Evolutionary conservation across 2,113 vertebrate genomes (phyloP).

Genomic region (Todiramphus chloris): DNA sequence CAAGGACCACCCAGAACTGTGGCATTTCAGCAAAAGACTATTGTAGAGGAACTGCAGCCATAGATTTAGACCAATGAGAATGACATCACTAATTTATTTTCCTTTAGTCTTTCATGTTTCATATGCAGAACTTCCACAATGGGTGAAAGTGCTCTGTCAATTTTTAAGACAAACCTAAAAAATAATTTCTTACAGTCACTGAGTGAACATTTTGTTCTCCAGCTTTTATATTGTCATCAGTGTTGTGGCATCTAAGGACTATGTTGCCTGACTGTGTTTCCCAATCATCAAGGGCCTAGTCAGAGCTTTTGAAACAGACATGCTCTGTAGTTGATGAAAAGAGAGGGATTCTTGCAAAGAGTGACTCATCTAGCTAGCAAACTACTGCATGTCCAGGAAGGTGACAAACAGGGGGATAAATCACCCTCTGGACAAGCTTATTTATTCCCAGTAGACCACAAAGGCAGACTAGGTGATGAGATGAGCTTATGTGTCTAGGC

Average conservation of each 20-base stretch:
- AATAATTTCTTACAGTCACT: neutral
- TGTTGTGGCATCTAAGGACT: neutral
- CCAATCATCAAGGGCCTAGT: neutral
- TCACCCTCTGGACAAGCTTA: neutral
- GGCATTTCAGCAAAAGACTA: neutral
- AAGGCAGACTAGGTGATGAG: neutral
- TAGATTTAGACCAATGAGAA: neutral
- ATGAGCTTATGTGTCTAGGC: neutral
- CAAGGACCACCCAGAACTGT: neutral
- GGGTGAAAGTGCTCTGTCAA: neutral
- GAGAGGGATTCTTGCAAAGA: neutral
- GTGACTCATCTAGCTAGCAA: neutral
- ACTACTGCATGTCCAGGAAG: neutral
- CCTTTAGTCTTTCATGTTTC: neutral
- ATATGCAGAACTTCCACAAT: neutral
- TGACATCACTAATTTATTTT: neutral
- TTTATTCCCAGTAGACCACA: neutral
- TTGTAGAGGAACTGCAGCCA: neutral
- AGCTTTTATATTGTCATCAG: neutral
- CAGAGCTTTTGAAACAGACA: neutral
- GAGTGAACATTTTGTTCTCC: neutral
- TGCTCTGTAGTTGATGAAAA: neutral
- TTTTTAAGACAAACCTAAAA: neutral
- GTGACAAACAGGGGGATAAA: neutral
- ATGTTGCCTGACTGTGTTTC: neutral